Conservation (phyloP, 2,113 vertebrate species). For the Stegastes partitus region DNA sequence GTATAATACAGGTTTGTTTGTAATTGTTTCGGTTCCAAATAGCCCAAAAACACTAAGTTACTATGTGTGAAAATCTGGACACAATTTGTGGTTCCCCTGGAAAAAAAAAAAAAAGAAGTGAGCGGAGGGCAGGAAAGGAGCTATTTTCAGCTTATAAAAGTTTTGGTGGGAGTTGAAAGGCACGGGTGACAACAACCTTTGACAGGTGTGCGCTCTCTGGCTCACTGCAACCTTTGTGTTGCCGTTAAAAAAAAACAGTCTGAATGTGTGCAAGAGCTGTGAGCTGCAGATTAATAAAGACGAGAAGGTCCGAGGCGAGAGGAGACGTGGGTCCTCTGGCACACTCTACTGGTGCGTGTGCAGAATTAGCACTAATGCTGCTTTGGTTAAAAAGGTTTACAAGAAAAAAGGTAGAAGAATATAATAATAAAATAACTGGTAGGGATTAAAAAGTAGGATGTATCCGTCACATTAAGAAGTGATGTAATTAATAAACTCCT, state of each 20-base stretch:
- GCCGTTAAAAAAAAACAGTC: background rate
- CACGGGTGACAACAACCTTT: constrained; percentile 48
- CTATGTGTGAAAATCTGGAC: constrained; percentile 76
- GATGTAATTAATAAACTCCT: background rate
- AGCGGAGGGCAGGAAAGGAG: constrained; percentile 49
- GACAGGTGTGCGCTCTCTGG: constrained; percentile 68
- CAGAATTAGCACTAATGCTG: constrained; percentile 13
- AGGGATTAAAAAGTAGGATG: too few species aligned
- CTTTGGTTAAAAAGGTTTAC: too few species aligned
- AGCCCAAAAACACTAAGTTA: constrained; percentile 74
- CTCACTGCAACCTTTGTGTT: constrained; percentile 41
- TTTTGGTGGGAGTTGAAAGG: constrained; percentile 49
- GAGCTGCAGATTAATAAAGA: constrained; percentile 41
- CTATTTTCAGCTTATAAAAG: constrained; percentile 68
- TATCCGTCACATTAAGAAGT: too few species aligned
- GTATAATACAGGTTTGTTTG: constrained; percentile 68
- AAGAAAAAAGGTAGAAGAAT: too few species aligned
- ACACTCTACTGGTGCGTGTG: constrained; percentile 73
- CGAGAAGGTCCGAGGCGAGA: background rate
- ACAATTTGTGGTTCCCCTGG: constrained; percentile 72
- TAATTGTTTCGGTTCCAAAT: constrained; percentile 75
- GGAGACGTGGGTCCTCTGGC: constrained; percentile 67
- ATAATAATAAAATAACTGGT: too few species aligned
- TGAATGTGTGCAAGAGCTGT: constrained; percentile 1
- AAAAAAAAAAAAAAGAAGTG: constrained; percentile 20